These are phyloP conservation scores for Tetropium fuscum DNA, from an alignment of 2,888 invertebrate species.

Conservation along the genomic window DNA sequence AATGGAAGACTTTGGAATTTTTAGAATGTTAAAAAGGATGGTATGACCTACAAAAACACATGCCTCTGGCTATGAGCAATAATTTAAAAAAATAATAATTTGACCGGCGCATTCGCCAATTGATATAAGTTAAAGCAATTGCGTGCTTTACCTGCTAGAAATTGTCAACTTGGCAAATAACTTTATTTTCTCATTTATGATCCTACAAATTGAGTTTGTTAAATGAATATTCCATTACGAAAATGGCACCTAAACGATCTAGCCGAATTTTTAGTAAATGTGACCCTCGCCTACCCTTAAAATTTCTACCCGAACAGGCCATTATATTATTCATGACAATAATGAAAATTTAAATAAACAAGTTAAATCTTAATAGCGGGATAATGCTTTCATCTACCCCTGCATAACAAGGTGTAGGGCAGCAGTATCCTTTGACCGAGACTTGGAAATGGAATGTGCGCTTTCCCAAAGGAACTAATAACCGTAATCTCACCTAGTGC, in stretches of 20 bases:
- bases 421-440: slow-evolving; percentile 3
- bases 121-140: not conserved
- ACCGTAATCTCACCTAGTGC: slow-evolving; percentile 42
- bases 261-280: slow-evolving; percentile 18
- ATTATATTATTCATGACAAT: slow-evolving; percentile 29
- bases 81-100: too few species aligned
- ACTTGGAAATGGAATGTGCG: slow-evolving; percentile 16
- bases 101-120: too few species aligned
- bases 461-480: slow-evolving; percentile 30
- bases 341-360: slow-evolving; percentile 28
- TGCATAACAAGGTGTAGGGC: slow-evolving; percentile 16
- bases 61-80: too few species aligned
- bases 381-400: slow-evolving; percentile 9
- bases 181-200: too few species aligned
- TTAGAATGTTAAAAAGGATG: too few species aligned
- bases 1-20: too few species aligned
- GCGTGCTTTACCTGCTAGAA: not conserved
- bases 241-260: slow-evolving; percentile 8
- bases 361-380: slow-evolving; percentile 23
- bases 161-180: too few species aligned
- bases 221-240: slow-evolving; percentile 2
- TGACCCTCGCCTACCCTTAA: slow-evolving; percentile 15
- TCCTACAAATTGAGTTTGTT: slow-evolving; percentile 2
- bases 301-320: slow-evolving; percentile 23
- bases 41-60: too few species aligned